Base-by-base conservation (phyloP, 2,113 vertebrate species). In the Sapajus apella region DNA sequence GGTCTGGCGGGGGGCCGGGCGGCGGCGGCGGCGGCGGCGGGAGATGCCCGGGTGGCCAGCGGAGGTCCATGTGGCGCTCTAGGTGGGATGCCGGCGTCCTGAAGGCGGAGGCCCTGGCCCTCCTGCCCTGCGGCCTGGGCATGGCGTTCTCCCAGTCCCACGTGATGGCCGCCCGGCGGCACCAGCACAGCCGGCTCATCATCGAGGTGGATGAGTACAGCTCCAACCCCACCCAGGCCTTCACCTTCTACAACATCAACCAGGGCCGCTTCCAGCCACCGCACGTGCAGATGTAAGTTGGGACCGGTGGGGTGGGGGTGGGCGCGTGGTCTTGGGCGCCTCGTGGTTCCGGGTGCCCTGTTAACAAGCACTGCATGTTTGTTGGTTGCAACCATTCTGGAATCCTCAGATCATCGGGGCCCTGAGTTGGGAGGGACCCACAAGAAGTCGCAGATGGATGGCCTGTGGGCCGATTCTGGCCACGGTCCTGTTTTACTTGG, bases 191-290 rank as follows among this genome's bases (percentile, higher is more conserved):
- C 98, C 97, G 99, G 95, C 98, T 99, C 11, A 97, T 99, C 45
- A 98, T 99, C 56, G 99, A 99, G 97, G 99, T 99, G 98, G 99
- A 99, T 23, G 99, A 99, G 96, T 99, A 99, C 98, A 99, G 99
- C 98, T 98, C 99, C 97, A 99, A 99, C 98, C 99, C 99, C 90
- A 99, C 99, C 0, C 99, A 99, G 98, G 99, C 99, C 82, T 99
- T 99, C 98, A 99, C 99, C 85, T 99, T 99, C 99, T 99, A 99
- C 99, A 99, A 99, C 98, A 99, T 99, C 98, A 99, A 99, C 99
- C 99, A 99, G 99, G 99, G 99, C 82, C 99, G 99, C 90, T 99
- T 99, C 98, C 99, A 99, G 98, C 99, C 99, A 0, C 99, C 99
- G 0, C 99, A 99, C 11, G 99, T 99, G 97, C 99, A 99, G 98